Evolutionary conservation across 2,888 invertebrate species (phyloP).

Genomic region (Lasioglossum calceatum): DNA sequence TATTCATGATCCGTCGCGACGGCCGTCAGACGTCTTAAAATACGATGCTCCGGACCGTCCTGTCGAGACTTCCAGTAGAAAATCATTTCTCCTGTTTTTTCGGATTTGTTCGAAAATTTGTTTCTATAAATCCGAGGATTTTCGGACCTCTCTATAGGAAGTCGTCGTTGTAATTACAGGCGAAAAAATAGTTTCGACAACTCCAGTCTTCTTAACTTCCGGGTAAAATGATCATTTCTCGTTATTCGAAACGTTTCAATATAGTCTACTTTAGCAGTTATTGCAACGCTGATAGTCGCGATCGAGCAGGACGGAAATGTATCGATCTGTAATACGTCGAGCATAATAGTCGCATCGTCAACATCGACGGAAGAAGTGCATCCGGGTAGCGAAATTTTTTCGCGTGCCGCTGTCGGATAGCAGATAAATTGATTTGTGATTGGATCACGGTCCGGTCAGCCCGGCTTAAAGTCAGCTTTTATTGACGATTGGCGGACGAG

Average conservation of each 20-base stretch:
- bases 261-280: not conserved
- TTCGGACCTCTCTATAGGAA: not conserved
- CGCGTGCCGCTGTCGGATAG: constrained; percentile 62
- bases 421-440: constrained; percentile 76
- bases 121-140: not conserved
- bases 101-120: not conserved
- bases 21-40: constrained; percentile 17
- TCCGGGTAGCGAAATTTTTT: constrained; percentile 67
- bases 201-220: not conserved
- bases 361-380: constrained; percentile 56
- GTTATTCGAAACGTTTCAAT: not conserved
- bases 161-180: not conserved
- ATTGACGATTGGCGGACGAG: constrained; percentile 60
- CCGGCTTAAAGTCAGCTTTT: constrained; percentile 63
- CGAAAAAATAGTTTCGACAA: no score
- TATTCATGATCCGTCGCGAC: constrained; percentile 60
- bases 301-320: constrained; percentile 24
- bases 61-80: not conserved
- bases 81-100: not conserved
- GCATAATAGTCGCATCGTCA: constrained; percentile 51
- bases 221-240: not conserved
- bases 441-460: constrained; percentile 65
- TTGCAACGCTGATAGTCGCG: not conserved
- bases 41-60: not conserved
- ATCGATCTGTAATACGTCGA: constrained; percentile 56